Percentiles rank a stretch among this genome's conserved stretches.
Conservation (phyloP, 2,888 invertebrate genomes). For the Panorpa germanica region DNA sequence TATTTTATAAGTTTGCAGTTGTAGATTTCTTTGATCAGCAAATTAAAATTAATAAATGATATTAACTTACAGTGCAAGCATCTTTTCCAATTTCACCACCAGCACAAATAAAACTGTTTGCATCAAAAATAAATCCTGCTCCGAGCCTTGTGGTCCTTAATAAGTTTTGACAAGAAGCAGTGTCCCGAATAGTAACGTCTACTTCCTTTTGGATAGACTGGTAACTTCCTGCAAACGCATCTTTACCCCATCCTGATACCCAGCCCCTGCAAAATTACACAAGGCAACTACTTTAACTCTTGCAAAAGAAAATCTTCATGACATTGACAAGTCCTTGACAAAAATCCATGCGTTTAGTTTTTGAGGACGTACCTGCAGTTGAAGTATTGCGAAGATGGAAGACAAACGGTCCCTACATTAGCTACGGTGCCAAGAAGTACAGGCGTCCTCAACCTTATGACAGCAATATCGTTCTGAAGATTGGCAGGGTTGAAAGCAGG, state of each 20-base stretch:
- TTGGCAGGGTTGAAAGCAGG: conserved; percentile 50
- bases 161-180: conserved; percentile 40
- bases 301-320: not conserved
- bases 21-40: no score
- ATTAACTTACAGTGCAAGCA: conserved; percentile 56
- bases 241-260: conserved; percentile 79
- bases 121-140: conserved; percentile 35
- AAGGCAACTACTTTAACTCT: not conserved
- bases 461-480: conserved; percentile 64
- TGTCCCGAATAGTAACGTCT: conserved; percentile 48
- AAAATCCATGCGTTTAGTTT: not conserved
- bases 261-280: conserved; percentile 18
- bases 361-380: not conserved
- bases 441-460: conserved; percentile 40
- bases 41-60: no score
- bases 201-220: conserved; percentile 57
- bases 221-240: conserved; percentile 43
- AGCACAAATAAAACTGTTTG: conserved; percentile 54
- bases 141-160: conserved; percentile 47
- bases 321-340: not conserved
- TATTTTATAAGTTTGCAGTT: no score
- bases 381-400: conserved; percentile 23
- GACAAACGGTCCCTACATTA: conserved; percentile 41
- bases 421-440: conserved; percentile 33
- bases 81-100: conserved; percentile 61